Evolutionary conservation across 2,888 invertebrate species (phyloP), one percentile per base, ranked within the genome.

Genomic region (Mycogona germanica): DNA sequence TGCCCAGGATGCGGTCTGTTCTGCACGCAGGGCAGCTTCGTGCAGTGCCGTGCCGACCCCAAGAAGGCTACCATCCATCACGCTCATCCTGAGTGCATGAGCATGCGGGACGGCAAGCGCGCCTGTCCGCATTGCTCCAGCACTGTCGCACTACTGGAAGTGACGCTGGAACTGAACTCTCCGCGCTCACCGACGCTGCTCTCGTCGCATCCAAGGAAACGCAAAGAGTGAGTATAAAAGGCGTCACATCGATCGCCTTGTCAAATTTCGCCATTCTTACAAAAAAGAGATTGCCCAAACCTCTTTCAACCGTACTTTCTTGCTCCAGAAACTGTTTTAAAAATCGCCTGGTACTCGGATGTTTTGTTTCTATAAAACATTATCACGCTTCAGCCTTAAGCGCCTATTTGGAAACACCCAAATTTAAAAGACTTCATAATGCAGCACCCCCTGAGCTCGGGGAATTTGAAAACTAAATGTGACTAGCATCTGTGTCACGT

Each of bases 1-100:
- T 93, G 92, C 66, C 85, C 91, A 0, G 81, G 82, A 1, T 93
- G 93, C 70, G 87, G 92, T 5, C 72, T 87, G 50, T 93, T 88
- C 69, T 92, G 92, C 67, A 83, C 88, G 5, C 87, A 89, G 84
- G 92, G 92, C 3, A 78, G 77, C 60, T 92, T 91, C 73, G 78
- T 81, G 63, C 81, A 86, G 62, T 93, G 92, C 68, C 76, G 61
- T 42, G 48, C 38, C 53, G 66, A 65, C 38, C 59, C 61, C 17
- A 62, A 61, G 26, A 77, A 49, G 72, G 77, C 55, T 77, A n/a
- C n/a, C n/a, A 79, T 65, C 21, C 92, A 92, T 70, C 78, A 87
- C 60, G 91, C 85, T 70, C 92, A 92, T 72, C 72, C 81, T 53
- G 82, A 83, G 53, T 92, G 92, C 65, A 82, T 82, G 14, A 67